A percentile compares a stretch with the other conserved stretches of the same genome.
Evolutionary conservation across 1,140 invertebrate species (phyloP).

Genomic region (Eumaeus atala): DNA sequence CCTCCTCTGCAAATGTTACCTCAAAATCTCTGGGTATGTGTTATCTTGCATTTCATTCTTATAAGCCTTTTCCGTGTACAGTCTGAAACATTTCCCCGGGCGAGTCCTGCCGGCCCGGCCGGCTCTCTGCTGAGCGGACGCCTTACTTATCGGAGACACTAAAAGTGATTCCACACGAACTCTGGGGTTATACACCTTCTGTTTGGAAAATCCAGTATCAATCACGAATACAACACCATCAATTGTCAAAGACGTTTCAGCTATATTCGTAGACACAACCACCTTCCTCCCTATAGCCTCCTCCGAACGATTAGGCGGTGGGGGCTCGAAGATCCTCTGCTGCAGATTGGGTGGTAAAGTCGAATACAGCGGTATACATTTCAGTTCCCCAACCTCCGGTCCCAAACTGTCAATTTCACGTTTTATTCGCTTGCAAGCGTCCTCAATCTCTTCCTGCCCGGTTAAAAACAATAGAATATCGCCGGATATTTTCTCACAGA

Average conservation of each 20-base stretch:
- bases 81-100: slow-evolving; percentile 98
- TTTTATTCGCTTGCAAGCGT: slow-evolving; percentile 98
- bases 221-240: slow-evolving; percentile 99
- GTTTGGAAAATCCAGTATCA: slow-evolving; percentile 99
- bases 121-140: slow-evolving; percentile 98
- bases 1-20: slow-evolving; percentile 41
- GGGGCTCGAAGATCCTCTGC: slow-evolving; percentile 96
- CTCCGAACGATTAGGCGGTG: slow-evolving; percentile 93
- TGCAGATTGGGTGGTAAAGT: slow-evolving; percentile 98
- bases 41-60: slow-evolving; percentile 99
- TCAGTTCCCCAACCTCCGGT: slow-evolving; percentile 96
- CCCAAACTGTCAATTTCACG: slow-evolving; percentile 97
- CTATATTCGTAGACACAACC: slow-evolving; percentile 99
- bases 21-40: slow-evolving; percentile 98
- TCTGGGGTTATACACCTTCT: slow-evolving; percentile 78
- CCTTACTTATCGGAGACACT: slow-evolving; percentile 99
- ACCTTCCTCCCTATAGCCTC: slow-evolving; percentile 96
- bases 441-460: slow-evolving; percentile 97
- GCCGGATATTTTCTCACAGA: slow-evolving; percentile 96
- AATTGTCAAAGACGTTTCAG: slow-evolving; percentile 99
- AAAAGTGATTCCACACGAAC: slow-evolving; percentile 94
- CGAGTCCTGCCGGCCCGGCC: slow-evolving; percentile 97
- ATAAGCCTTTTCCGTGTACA: slow-evolving; percentile 99
- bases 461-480: slow-evolving; percentile 97
- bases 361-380: slow-evolving; percentile 99